Evolutionary conservation across 2,797 vertebrate species (phyloP).

Genomic region (Salarias fasciatus): DNA sequence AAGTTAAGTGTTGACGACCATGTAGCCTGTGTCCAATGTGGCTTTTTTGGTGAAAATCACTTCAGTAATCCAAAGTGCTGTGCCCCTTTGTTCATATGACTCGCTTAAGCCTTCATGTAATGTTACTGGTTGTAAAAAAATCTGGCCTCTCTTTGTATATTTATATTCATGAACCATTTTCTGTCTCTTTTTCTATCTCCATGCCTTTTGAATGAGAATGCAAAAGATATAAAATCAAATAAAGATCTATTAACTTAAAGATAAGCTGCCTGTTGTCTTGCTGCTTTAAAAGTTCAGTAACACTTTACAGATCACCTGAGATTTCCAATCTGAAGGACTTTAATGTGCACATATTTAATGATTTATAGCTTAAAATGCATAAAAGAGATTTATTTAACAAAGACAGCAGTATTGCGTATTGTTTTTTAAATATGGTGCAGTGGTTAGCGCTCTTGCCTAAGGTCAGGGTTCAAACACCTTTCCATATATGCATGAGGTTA

Average conservation of each 20-base stretch:
- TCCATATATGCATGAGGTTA: no score
- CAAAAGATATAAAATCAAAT: conserved; percentile 68
- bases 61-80: conserved; percentile 58
- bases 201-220: conserved; percentile 76
- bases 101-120: conserved; percentile 56
- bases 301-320: no score
- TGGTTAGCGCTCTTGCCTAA: no score
- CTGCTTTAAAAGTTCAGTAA: no score
- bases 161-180: conserved; percentile 71
- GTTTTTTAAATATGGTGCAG: no score
- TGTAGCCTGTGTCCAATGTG: conserved; percentile 55
- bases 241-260: conserved; percentile 66
- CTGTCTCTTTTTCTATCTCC: conserved; percentile 75
- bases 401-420: no score
- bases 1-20: conserved; percentile 43
- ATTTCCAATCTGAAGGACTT: no score
- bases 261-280: no score
- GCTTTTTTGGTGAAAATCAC: conserved; percentile 51
- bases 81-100: conserved; percentile 51
- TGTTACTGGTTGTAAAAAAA: conserved; percentile 74
- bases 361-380: no score
- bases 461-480: no score
- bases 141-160: conserved; percentile 77
- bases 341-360: no score
- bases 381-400: no score